phyloP scores from a whole-genome alignment of 2,113 vertebrate species.

The Labeo catla region DNA sequence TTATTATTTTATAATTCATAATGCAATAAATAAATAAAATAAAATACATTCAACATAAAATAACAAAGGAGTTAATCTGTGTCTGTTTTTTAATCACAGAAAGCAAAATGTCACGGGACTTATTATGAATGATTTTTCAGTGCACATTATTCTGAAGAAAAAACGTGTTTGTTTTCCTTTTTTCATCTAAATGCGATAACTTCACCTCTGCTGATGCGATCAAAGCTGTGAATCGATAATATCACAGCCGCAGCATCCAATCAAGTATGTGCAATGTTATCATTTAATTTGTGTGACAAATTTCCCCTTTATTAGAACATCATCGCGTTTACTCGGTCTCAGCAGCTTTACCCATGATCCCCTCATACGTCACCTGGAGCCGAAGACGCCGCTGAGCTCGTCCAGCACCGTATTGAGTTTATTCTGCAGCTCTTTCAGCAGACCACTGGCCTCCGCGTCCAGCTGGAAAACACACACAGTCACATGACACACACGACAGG shows the following conservation, averaged over 20 bases:
- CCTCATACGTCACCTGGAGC: constrained; percentile 82
- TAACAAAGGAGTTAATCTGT: too few relatives aligned
- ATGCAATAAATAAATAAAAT: too few relatives aligned
- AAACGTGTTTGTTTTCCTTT: not conserved
- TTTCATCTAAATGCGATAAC: not conserved
- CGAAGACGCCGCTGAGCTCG: constrained; percentile 87
- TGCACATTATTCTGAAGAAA: too few relatives aligned
- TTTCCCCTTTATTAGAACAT: not conserved
- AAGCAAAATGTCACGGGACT: not conserved
- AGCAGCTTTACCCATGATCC: not conserved
- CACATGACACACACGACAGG: not conserved
- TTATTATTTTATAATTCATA: too few relatives aligned
- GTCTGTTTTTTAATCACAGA: too few relatives aligned
- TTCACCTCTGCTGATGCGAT: not conserved
- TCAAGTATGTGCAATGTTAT: not conserved
- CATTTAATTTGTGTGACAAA: not conserved
- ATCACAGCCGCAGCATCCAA: not conserved
- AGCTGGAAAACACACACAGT: constrained; percentile 74
- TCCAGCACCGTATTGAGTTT: constrained; percentile 91
- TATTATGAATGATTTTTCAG: not conserved
- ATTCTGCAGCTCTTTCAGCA: constrained; percentile 94
- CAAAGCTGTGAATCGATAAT: not conserved
- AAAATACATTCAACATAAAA: too few relatives aligned
- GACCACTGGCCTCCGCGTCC: constrained; percentile 89
- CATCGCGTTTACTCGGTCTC: not conserved